Evolutionary conservation across 2,888 invertebrate species (phyloP).

Genomic region (Agrilus cyanescens): DNA sequence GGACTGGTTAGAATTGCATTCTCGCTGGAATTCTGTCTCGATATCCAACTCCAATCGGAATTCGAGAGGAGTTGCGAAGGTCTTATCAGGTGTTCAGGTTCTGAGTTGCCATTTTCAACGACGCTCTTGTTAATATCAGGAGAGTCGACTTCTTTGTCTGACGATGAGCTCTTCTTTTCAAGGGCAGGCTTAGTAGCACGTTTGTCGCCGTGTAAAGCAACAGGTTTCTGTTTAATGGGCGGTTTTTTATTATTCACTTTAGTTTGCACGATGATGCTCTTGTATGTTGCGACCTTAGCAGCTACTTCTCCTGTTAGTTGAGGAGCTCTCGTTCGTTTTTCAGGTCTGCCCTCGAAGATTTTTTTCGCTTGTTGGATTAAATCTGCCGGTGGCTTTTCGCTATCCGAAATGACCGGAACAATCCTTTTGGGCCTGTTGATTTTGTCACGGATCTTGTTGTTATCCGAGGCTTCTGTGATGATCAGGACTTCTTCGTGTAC

Average conservation of each 20-base stretch:
- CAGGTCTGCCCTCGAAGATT: conserved; percentile 65
- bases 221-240: conserved; percentile 35
- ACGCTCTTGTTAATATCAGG: too few species aligned
- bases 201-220: conserved; percentile 26
- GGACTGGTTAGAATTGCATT: conserved; percentile 22
- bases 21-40: too few species aligned
- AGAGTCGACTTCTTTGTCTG: too few species aligned
- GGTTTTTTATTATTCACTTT: conserved; percentile 33
- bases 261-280: conserved; percentile 47
- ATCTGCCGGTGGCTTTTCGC: conserved; percentile 79
- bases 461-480: conserved; percentile 28
- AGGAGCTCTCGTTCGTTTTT: conserved; percentile 40
- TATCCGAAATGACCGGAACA: conserved; percentile 53
- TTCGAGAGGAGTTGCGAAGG: too few species aligned
- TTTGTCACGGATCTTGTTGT: conserved; percentile 11
- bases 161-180: too few species aligned
- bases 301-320: conserved; percentile 49
- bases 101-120: too few species aligned
- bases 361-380: conserved; percentile 76
- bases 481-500: conserved; percentile 40
- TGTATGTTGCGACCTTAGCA: conserved; percentile 51
- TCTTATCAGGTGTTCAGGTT: too few species aligned
- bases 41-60: too few species aligned
- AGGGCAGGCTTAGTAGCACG: neutral
- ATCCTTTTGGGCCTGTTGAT: conserved; percentile 47